Conservation (phyloP, 1,140 invertebrate species). For the Drosophila malerkotliana region DNA sequence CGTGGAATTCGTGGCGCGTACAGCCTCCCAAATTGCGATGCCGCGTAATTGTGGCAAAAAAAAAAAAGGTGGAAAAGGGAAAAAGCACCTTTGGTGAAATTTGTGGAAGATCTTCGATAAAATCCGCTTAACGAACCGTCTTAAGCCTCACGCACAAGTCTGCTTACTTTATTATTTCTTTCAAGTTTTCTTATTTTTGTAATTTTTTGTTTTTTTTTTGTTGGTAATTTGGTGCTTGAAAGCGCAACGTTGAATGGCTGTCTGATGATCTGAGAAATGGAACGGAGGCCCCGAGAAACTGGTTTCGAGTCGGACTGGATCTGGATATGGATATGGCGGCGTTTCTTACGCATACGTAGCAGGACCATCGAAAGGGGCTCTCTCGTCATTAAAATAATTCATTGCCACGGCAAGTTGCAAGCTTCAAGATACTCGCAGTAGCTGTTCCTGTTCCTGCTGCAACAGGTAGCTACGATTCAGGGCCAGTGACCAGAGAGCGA, state of each 20-base stretch:
- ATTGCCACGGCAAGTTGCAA: conserved; percentile 45
- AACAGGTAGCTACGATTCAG: conserved; percentile 62
- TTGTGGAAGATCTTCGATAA: conserved; percentile 48
- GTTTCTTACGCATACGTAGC: conserved; percentile 54
- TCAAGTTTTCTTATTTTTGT: conserved; percentile 8
- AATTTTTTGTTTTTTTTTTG: conserved; percentile 22
- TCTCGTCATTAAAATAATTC: conserved; percentile 80
- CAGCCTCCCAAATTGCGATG: conserved; percentile 66
- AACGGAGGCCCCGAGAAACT: conserved; percentile 35
- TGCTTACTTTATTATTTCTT: conserved; percentile 33
- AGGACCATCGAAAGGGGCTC: conserved; percentile 45
- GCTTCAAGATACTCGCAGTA: conserved; percentile 23
- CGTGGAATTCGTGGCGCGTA: conserved; percentile 55
- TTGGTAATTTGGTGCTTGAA: conserved; percentile 55
- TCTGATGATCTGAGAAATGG: conserved; percentile 34
- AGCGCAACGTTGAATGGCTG: conserved; percentile 64
- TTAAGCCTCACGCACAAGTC: conserved; percentile 50
- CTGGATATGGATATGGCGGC: conserved; percentile 52
- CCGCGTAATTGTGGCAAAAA: conserved; percentile 60
- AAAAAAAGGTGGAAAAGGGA: conserved; percentile 5
- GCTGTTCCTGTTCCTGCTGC: conserved; percentile 44
- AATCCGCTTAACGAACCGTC: conserved; percentile 67
- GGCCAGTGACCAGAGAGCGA: conserved; percentile 52
- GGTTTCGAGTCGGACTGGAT: conserved; percentile 43
- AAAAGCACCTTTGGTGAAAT: conserved; percentile 55